These are phyloP conservation scores for Zoanthus gigantus DNA, from an alignment of 92 coral and sea anemone species.

Conservation along the genomic window DNA sequence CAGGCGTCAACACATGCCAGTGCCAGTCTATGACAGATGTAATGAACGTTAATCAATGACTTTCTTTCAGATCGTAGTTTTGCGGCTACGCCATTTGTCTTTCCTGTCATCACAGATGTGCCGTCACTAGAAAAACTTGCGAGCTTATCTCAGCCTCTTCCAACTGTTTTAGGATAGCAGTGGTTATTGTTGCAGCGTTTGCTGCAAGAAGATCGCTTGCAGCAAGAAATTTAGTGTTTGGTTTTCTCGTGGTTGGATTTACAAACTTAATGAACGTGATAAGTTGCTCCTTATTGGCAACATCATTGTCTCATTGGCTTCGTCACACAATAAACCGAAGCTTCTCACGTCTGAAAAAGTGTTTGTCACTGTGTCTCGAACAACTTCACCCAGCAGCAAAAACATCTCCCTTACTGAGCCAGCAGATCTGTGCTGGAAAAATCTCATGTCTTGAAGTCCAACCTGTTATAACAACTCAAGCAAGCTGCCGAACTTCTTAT, in stretches of 20 bases:
- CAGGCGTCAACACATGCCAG: too few relatives aligned
- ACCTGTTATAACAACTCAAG: conserved; percentile 60
- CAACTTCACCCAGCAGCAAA: conserved; percentile 58
- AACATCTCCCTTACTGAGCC: conserved; percentile 76
- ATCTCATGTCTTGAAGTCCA: conserved; percentile 65
- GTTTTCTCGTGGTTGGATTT: conserved; percentile 62
- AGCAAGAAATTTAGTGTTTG: conserved; percentile 56
- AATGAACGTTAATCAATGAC: too few relatives aligned
- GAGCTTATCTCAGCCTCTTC: conserved; percentile 49
- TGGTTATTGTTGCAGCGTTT: conserved; percentile 14
- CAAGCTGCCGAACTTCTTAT: conserved; percentile 65
- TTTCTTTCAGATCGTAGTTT: too few relatives aligned
- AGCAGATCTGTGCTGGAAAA: conserved; percentile 70
- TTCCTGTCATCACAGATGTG: conserved; percentile 68
- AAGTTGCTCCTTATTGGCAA: conserved; percentile 68
- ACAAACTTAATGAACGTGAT: conserved; percentile 67
- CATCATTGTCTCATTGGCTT: conserved; percentile 69
- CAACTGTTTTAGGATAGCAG: conserved; percentile 50
- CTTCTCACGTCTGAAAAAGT: conserved; percentile 47
- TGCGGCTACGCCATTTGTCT: too few relatives aligned
- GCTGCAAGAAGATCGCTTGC: conserved; percentile 60
- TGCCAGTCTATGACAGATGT: too few relatives aligned
- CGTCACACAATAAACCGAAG: conserved; percentile 71
- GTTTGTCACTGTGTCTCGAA: conserved; percentile 36
- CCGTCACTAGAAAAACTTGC: conserved; percentile 72